Conservation (phyloP, 2,113 vertebrate genomes). For the Actinemys pallida region DNA sequence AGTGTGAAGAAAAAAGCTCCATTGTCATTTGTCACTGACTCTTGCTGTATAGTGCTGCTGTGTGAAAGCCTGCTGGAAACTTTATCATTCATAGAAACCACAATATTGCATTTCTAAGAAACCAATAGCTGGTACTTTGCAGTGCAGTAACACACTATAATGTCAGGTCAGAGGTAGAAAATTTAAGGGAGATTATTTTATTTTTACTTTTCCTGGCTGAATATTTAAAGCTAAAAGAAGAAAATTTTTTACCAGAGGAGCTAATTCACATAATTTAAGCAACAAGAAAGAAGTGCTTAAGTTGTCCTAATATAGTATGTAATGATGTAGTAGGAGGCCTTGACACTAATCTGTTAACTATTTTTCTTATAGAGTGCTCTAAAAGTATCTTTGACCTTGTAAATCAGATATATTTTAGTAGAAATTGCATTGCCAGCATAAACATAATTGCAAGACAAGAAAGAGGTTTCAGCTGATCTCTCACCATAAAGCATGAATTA, state of each 20-base stretch:
- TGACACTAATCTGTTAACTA: background rate
- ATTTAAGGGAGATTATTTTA: background rate
- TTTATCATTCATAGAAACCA: background rate
- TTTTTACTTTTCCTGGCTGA: background rate
- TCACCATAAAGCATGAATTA: background rate
- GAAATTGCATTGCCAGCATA: background rate
- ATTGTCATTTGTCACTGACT: background rate
- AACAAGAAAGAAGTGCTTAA: background rate
- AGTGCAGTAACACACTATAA: background rate
- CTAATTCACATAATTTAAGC: background rate
- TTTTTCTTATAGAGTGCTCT: background rate
- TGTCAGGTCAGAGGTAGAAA: background rate
- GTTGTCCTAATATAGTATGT: background rate
- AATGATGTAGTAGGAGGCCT: background rate
- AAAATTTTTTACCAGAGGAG: background rate
- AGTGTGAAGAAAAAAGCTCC: background rate
- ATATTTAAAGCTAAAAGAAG: background rate
- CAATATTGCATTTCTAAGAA: background rate
- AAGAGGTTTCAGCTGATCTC: background rate
- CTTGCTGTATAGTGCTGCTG: too few species aligned
- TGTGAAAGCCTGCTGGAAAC: background rate
- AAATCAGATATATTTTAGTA: background rate
- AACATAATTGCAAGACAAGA: background rate
- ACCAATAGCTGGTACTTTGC: background rate
- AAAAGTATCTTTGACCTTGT: background rate